Conservation (phyloP, 2,888 invertebrate species). For the Scrobipalpa costella region DNA sequence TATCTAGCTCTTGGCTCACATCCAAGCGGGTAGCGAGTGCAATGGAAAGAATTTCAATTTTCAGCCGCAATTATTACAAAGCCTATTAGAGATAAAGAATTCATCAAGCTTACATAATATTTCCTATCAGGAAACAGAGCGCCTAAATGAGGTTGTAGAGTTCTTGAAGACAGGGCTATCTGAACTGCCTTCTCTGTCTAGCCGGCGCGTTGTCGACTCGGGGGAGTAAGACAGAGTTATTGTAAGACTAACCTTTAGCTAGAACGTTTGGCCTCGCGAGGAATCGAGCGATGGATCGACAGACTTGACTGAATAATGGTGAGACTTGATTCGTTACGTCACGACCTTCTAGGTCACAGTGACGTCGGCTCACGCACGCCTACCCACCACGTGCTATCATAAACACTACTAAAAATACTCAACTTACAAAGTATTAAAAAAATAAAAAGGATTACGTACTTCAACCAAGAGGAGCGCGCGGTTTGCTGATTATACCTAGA, state of each 20-base stretch:
- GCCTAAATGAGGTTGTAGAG: conserved; percentile 27
- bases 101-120: conserved; percentile 24
- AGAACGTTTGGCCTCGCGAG: conserved; percentile 67
- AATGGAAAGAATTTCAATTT: conserved; percentile 7
- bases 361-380: conserved; percentile 69
- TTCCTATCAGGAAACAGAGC: conserved; percentile 27
- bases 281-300: conserved; percentile 67
- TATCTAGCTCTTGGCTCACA: conserved; percentile 11
- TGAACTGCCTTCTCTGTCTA: conserved; percentile 17
- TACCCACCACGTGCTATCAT: conserved; percentile 65
- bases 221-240: conserved; percentile 52
- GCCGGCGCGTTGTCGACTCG: conserved; percentile 36
- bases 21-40: conserved; percentile 15
- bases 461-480: conserved; percentile 77
- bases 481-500: conserved; percentile 80
- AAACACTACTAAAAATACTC: conserved; percentile 37
- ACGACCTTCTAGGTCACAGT: conserved; percentile 70
- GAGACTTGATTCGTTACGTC: conserved; percentile 67
- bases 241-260: conserved; percentile 59
- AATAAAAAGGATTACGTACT: conserved; percentile 72
- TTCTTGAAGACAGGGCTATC: conserved; percentile 29
- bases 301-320: conserved; percentile 61
- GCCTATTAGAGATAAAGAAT: conserved; percentile 5
- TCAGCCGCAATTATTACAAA: not conserved
- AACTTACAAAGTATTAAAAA: conserved; percentile 33